phyloP scores from a whole-genome alignment of 2,888 invertebrate species.

The Noctuana brunneofusca region DNA sequence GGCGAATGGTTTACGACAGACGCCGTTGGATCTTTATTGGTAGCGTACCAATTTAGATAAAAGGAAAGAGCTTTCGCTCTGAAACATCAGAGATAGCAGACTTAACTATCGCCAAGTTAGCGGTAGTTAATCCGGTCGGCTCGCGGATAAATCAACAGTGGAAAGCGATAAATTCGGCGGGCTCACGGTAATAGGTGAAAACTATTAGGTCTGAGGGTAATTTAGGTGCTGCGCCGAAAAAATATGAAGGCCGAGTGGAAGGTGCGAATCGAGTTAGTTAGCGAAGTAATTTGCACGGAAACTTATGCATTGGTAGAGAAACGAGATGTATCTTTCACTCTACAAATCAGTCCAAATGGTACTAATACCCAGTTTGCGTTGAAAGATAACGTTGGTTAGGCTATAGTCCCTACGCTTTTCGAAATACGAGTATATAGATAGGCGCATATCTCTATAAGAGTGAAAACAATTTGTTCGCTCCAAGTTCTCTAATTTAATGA shows the following conservation, averaged over 20 bases:
- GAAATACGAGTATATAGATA: neutral
- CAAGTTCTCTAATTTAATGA: neutral
- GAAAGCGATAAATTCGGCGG: constrained; percentile 76
- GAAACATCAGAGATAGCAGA: constrained; percentile 81
- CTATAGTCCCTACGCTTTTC: neutral
- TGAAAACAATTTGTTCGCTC: neutral
- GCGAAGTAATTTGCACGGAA: constrained; percentile 43
- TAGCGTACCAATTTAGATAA: constrained; percentile 83
- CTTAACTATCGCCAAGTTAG: constrained; percentile 83
- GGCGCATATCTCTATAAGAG: neutral
- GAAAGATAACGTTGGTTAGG: neutral
- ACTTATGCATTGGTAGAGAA: constrained; percentile 44
- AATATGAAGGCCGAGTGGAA: constrained; percentile 53
- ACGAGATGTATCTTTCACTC: constrained; percentile 10
- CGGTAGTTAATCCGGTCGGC: constrained; percentile 79
- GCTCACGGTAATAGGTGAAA: constrained; percentile 81
- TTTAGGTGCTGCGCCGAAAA: constrained; percentile 69
- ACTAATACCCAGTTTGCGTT: constrained; percentile 3
- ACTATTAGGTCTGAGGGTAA: constrained; percentile 76
- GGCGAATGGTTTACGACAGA: constrained; percentile 81
- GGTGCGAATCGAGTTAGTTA: constrained; percentile 41
- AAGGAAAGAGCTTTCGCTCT: constrained; percentile 81
- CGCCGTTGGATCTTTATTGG: constrained; percentile 82
- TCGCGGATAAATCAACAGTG: constrained; percentile 79
- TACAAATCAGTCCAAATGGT: constrained; percentile 10